phyloP scores from a whole-genome alignment of 2,797 vertebrate species.

The Cirrhinus mrigala region DNA sequence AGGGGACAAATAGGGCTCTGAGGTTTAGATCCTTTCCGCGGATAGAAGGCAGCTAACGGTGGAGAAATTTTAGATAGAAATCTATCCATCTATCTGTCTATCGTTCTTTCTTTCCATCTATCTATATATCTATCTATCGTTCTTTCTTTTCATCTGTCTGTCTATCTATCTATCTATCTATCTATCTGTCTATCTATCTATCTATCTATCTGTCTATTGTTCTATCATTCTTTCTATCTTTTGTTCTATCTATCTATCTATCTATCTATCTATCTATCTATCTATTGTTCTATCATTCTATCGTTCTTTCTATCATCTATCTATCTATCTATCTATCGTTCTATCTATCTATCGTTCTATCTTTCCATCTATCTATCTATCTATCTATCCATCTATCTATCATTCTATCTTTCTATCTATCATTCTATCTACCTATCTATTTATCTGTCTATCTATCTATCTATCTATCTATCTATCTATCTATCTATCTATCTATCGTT shows the following conservation, averaged over 20 bases:
- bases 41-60: background rate
- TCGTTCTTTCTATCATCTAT: background rate
- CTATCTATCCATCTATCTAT: no score
- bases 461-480: background rate
- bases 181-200: background rate
- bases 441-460: no score
- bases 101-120: background rate
- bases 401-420: no score
- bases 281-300: background rate
- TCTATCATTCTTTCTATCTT: background rate
- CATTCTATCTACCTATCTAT: no score
- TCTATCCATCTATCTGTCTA: no score
- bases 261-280: no score
- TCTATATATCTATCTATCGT: background rate
- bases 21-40: background rate
- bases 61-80: no score
- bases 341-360: no score
- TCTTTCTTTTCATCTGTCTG: background rate
- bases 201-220: background rate
- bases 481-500: background rate
- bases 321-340: slow-evolving; percentile 34
- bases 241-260: background rate
- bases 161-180: background rate
- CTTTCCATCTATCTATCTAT: no score
- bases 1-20: slow-evolving; percentile 1